A percentile compares a stretch with the other conserved stretches of the same genome.
These are phyloP conservation scores for Ellobium chinense DNA, from an alignment of 2,888 invertebrate genomes.

Conservation along the genomic window DNA sequence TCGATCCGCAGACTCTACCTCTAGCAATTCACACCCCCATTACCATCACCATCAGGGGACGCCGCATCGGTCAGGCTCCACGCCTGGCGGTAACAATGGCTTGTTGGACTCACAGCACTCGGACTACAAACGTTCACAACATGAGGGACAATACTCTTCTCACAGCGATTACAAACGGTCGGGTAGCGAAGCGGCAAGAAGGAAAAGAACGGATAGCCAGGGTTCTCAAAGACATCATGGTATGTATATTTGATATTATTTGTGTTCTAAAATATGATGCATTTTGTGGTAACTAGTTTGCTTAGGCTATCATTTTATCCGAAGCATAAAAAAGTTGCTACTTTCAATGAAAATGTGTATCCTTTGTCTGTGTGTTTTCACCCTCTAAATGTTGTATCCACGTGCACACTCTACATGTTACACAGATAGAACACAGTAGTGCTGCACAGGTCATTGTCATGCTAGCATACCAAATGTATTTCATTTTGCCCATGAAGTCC, in stretches of 20 bases:
- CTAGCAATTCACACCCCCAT: conserved; percentile 21
- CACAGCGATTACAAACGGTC: conserved; percentile 37
- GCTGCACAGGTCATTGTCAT: too few species aligned
- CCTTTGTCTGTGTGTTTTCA: too few species aligned
- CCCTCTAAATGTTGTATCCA: too few species aligned
- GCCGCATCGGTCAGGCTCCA: conserved; percentile 32
- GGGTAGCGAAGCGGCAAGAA: neutral
- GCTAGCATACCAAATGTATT: too few species aligned
- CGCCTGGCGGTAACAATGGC: conserved; percentile 43
- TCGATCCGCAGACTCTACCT: conserved; percentile 23
- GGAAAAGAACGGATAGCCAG: conserved; percentile 37
- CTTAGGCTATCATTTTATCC: too few species aligned
- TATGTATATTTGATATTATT: conserved; percentile 4
- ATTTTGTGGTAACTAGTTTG: too few species aligned
- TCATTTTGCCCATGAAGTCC: too few species aligned
- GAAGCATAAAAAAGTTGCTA: too few species aligned
- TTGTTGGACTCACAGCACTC: conserved; percentile 24
- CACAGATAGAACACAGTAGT: too few species aligned
- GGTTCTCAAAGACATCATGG: conserved; percentile 43
- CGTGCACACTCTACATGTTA: too few species aligned
- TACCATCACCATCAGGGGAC: conserved; percentile 34
- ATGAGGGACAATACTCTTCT: conserved; percentile 30
- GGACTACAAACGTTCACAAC: conserved; percentile 41
- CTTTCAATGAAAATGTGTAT: too few species aligned
- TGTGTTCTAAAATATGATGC: too few species aligned